Percentiles rank a stretch among this genome's conserved stretches.
These are phyloP conservation scores for Drosophila azteca DNA, from an alignment of 1,140 invertebrate species.

Conservation along the genomic window DNA sequence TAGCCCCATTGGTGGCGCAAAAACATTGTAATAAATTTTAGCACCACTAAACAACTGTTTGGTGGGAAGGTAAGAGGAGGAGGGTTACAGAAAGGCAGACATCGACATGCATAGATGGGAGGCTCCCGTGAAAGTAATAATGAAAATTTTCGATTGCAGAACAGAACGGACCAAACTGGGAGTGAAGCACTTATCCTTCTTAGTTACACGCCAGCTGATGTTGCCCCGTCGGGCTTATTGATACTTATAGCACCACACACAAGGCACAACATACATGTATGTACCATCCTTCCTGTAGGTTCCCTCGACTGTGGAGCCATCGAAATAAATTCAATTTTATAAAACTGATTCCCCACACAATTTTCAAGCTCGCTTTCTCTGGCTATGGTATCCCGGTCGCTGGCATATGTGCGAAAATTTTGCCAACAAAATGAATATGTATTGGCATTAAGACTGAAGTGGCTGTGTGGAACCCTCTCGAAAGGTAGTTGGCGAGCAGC, in stretches of 20 bases:
- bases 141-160: slow-evolving; percentile 66
- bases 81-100: slow-evolving; percentile 2
- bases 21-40: slow-evolving; percentile 74
- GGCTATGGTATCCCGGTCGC: neutral
- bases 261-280: neutral
- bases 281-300: slow-evolving; percentile 44
- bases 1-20: slow-evolving; percentile 57
- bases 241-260: slow-evolving; percentile 74
- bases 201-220: slow-evolving; percentile 73
- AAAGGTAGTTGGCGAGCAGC: slow-evolving; percentile 36
- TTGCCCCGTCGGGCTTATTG: slow-evolving; percentile 67
- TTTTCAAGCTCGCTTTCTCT: slow-evolving; percentile 44
- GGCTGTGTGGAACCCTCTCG: slow-evolving; percentile 32
- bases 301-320: slow-evolving; percentile 61
- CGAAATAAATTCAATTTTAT: slow-evolving; percentile 80
- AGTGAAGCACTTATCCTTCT: slow-evolving; percentile 72
- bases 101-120: slow-evolving; percentile 20
- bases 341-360: slow-evolving; percentile 81
- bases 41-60: slow-evolving; percentile 67
- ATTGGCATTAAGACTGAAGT: slow-evolving; percentile 78
- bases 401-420: slow-evolving; percentile 78
- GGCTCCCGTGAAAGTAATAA: slow-evolving; percentile 67
- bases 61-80: slow-evolving; percentile 5
- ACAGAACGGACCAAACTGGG: slow-evolving; percentile 20
- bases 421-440: slow-evolving; percentile 77